Evolutionary conservation across 2,113 vertebrate genomes (phyloP), one percentile per base, ranked within the genome.

Genomic region (Scortum barcoo): DNA sequence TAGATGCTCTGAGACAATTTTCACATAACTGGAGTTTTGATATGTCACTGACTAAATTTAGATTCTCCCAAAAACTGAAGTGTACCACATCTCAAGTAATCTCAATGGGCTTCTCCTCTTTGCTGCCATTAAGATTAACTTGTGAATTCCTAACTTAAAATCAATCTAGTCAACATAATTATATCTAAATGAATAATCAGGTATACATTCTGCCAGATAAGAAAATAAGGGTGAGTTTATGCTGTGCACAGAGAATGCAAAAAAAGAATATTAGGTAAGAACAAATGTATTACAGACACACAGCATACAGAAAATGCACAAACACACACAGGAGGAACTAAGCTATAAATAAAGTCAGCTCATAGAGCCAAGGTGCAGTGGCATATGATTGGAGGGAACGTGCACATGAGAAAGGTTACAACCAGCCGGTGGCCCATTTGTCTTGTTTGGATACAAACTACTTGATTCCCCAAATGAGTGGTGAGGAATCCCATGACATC

Each of bases 401-500:
- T 46, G 82, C 89, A 87, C 78, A 84, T 86, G 76, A 93, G 88
- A 96, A 95, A 96, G 95, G 94, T 95, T 94, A 95, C 88, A 66
- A 65, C n/a, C 71, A 84, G 83, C 77, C 77, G 74, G 84, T 53
- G 71, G 89, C 85, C 87, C 89, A 95, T 96, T 96, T 76, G 91
- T 95, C 95, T 95, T 95, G 86, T 92, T 93, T 93, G 84, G 91
- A 88, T 93, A 89, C 93, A 89, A 91, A 91, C 90, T 86, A 91
- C 90, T 94, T 94, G 94, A 95, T 95, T 94, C 93, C 90, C 92
- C 93, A 93, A 94, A 94, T 86, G 91, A 95, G 94, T 89, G 81
- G 84, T 91, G 94, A 94, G 93, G 89, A 93, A 92, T 91, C 86
- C 80, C 53, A 40, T 71, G 92, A 92, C 93, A 91, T 91, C 90